Conservation (phyloP, 2,113 vertebrate genomes). For the Strix aluco region DNA sequence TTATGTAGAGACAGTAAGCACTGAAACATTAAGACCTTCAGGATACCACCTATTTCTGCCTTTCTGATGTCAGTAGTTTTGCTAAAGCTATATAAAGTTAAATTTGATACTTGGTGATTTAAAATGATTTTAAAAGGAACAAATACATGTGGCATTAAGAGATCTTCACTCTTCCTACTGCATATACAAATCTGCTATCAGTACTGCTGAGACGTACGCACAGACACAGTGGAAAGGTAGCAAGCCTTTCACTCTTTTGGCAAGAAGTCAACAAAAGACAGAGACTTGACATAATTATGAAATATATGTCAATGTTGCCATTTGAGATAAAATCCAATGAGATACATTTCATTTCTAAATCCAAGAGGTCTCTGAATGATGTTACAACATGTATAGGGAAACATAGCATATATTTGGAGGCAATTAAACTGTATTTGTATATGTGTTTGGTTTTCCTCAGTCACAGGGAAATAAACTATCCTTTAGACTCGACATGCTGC, state of each 20-base stretch:
- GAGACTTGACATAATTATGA: neutral
- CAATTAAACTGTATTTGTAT: neutral
- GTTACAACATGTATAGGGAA: neutral
- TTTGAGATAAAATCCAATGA: slow-evolving; percentile 7
- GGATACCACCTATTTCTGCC: neutral
- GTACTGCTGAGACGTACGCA: neutral
- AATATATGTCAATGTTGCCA: neutral
- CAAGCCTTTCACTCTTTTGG: neutral
- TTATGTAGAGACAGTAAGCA: neutral
- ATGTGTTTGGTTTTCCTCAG: neutral
- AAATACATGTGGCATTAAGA: neutral
- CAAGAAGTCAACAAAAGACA: slow-evolving; percentile 1
- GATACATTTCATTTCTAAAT: neutral
- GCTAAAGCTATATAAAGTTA: neutral
- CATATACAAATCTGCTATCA: neutral
- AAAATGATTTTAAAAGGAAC: neutral
- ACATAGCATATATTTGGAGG: neutral
- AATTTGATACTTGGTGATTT: neutral
- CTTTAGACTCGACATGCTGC: neutral
- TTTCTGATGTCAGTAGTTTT: neutral
- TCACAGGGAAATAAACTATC: neutral
- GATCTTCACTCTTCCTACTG: neutral
- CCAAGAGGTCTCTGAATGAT: neutral
- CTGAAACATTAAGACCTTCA: neutral
- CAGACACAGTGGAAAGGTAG: neutral